Evolutionary conservation across 2,888 invertebrate genomes (phyloP), one percentile per base, ranked within the genome.

Genomic region (Tachystola acroxantha): DNA sequence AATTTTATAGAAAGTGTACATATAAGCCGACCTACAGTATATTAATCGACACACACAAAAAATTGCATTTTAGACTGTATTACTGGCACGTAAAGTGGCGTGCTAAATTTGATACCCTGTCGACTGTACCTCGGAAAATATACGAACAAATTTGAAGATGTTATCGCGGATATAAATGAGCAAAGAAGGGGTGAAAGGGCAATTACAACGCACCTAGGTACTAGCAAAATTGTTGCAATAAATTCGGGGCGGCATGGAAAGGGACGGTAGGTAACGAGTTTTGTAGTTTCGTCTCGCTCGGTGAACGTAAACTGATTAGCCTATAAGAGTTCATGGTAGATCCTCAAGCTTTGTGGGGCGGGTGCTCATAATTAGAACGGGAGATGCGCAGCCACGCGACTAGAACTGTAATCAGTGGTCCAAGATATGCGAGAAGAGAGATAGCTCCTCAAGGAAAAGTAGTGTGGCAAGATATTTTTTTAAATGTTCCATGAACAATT

Each of bases 371-470:
- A 85, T 85, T 81, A 82, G 79, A 70, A 64, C 64, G 68, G 66
- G 74, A 76, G 79, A 85, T 85, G 84, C 84, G 74, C 70, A 67
- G 70, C 72, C 84, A 84, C 80, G 82, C 72, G 69, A 65, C 72
- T 65, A 55, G 53, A 57, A 64, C 64, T 64, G 62, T 67, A 68
- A 69, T 68, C 59, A 63, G 48, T 39, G 69, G 57, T 46, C 44
- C 46, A 67, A 65, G 61, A 50, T 48, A 65, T 34, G 54, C 54
- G 16, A 9, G 10, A 12, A 20, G 24, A 22, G 9, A 20, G 29
- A 5, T 25, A 5, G 10, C n/a, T n/a, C n/a, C n/a, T n/a, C n/a
- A n/a, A n/a, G n/a, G n/a, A n/a, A n/a, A n/a, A n/a, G n/a, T n/a
- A n/a, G n/a, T n/a, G n/a, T n/a, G n/a, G n/a, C n/a, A n/a, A n/a